Evolutionary conservation across 2,113 vertebrate species (phyloP).

Genomic region (Vulpes lagopus): DNA sequence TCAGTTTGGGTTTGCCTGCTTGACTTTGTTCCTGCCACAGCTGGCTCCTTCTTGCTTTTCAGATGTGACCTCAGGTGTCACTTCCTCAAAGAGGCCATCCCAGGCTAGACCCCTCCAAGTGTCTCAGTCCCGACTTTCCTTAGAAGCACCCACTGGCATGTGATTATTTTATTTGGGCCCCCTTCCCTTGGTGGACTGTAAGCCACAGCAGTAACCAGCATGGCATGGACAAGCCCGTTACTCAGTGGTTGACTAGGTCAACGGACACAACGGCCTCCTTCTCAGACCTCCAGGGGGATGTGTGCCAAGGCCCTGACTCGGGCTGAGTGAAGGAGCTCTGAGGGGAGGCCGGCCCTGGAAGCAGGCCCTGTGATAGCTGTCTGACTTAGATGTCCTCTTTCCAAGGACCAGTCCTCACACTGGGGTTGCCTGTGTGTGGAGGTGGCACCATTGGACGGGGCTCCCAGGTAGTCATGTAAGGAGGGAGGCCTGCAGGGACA

Average conservation of each 20-base stretch:
- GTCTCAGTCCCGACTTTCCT: background rate
- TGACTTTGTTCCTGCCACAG: background rate
- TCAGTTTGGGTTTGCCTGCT: background rate
- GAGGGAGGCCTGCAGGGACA: background rate
- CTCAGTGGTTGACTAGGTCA: background rate
- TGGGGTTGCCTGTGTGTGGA: background rate
- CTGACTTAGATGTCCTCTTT: background rate
- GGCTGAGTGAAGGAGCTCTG: background rate
- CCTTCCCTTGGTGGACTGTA: background rate
- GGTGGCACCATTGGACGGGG: background rate
- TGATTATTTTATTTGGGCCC: background rate
- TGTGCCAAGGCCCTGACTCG: background rate
- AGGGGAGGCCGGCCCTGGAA: background rate
- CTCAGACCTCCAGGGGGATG: too few species aligned
- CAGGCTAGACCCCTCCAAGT: background rate
- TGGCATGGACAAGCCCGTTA: background rate
- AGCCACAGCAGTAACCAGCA: too few species aligned
- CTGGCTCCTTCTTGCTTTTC: background rate
- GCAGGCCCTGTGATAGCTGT: background rate
- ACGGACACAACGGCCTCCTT: background rate
- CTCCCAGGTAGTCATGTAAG: rapidly evolving
- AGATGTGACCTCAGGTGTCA: background rate
- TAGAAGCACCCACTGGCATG: background rate
- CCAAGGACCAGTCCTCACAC: too few species aligned
- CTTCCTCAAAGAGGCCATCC: background rate